Percentiles rank a stretch among this genome's conserved stretches.
These are phyloP conservation scores for Lasioglossum morio DNA, from an alignment of 2,888 invertebrate species.

Conservation along the genomic window DNA sequence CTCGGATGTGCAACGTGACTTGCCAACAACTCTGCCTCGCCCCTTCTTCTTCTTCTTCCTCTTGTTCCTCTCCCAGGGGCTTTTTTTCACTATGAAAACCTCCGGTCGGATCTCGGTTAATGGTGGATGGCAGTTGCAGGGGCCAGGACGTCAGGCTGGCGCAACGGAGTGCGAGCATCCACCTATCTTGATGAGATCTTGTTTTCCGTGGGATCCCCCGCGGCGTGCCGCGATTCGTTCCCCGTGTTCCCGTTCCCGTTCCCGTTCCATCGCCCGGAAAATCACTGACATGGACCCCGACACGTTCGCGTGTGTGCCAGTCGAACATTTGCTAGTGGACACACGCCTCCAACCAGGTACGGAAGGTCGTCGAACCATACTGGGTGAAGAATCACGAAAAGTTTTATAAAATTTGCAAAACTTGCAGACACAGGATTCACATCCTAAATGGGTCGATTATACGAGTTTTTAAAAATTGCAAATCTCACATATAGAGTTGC, in stretches of 20 bases:
- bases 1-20: conserved; percentile 67
- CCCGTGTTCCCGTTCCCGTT: conserved; percentile 73
- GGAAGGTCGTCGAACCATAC: conserved; percentile 10
- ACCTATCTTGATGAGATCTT: conserved; percentile 84
- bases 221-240: conserved; percentile 80
- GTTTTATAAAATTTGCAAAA: too few species aligned
- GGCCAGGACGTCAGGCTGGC: conserved; percentile 71
- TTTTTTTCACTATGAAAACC: conserved; percentile 52
- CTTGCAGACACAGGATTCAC: too few species aligned
- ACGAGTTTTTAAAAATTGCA: too few species aligned
- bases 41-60: conserved; percentile 22
- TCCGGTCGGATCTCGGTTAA: conserved; percentile 72
- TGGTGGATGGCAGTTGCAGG: conserved; percentile 79
- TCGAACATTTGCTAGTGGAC: conserved; percentile 34
- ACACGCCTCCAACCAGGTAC: background rate
- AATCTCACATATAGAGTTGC: background rate
- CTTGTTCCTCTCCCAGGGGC: conserved; percentile 6
- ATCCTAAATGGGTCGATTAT: too few species aligned
- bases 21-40: conserved; percentile 63
- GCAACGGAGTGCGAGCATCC: conserved; percentile 77
- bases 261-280: conserved; percentile 74
- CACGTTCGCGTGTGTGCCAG: conserved; percentile 37
- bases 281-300: conserved; percentile 57
- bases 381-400: background rate
- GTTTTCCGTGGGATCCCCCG: conserved; percentile 80